Base-by-base conservation (phyloP, 2,888 invertebrate genomes). In the Phania funesta region DNA sequence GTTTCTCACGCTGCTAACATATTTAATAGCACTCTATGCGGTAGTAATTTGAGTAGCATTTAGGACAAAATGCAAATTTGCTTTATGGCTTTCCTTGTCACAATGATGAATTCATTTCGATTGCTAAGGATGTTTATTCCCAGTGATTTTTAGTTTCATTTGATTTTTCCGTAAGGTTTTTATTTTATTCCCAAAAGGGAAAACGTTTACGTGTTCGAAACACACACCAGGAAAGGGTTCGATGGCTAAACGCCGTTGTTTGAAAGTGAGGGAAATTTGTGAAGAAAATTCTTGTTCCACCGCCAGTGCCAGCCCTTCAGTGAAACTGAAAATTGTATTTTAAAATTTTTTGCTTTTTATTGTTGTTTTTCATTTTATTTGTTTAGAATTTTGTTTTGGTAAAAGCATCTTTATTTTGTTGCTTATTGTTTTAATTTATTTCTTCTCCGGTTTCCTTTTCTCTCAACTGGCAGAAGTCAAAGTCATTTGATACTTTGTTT, bases 351-450 rank as follows among this genome's bases (percentile, higher is more conserved):
- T 26, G 2, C n/a, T n/a, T 7, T 9, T 46, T n/a, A n/a, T 44
- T 44, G n/a, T 44, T 44, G n/a, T 18, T 16, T 44, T 7, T 16
- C 20, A 11, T 60, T 16, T 56, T 41, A 68, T 73, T 80, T 80
- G 62, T 46, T 80, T 74, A 74, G 74, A 74, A 38, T 68, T 80
- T 62, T 73, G 67, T 79, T 80, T 62, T 73, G 67, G 73, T 56
- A 41, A 75, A 56, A 56, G 46, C 54, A 41, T 74, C 24, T 74
- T 75, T 64, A 56, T 64, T 58, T 64, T 41, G 54, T 38, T 67
- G 71, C 54, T 77, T 70, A 70, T 81, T 73, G 67, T 81, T 81
- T 76, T 76, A 52, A 68, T 29, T 60, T 71, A 52, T 52, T 76
- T 60, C 32, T 22, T 58, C 11, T 48, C 56, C 16, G 35, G n/a